phyloP scores from a whole-genome alignment of 2,797 vertebrate species.

The Rhynchonycteris naso region DNA sequence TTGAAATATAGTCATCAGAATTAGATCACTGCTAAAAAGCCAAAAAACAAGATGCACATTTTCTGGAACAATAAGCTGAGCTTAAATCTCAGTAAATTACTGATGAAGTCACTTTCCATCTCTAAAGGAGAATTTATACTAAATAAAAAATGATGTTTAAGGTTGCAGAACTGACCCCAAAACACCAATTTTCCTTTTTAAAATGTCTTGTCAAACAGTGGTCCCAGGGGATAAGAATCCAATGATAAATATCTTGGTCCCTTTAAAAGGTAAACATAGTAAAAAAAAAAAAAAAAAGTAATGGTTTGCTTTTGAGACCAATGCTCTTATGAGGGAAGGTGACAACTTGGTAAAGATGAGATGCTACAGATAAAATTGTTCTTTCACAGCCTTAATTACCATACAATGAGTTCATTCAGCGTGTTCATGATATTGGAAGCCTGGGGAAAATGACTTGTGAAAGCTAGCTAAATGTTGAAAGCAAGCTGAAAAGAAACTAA shows the following conservation, averaged over 20 bases:
- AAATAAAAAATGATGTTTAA: slow-evolving; percentile 1
- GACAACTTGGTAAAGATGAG: slow-evolving; percentile 30
- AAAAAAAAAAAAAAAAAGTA: background rate
- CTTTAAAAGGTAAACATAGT: background rate
- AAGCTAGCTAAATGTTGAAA: slow-evolving; percentile 65
- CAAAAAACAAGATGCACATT: slow-evolving; percentile 15
- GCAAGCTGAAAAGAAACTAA: slow-evolving; percentile 46
- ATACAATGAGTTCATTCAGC: background rate
- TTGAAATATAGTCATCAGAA: slow-evolving; percentile 30
- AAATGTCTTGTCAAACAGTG: slow-evolving; percentile 42
- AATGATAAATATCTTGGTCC: slow-evolving; percentile 16
- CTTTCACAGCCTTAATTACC: slow-evolving; percentile 23
- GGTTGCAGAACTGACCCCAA: slow-evolving; percentile 43
- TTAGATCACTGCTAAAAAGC: slow-evolving; percentile 31
- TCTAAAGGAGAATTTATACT: slow-evolving; percentile 54
- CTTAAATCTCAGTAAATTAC: slow-evolving; percentile 52
- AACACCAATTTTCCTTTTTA: slow-evolving; percentile 36
- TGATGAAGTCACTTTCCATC: slow-evolving; percentile 67
- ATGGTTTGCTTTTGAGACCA: background rate
- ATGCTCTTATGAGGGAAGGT: background rate
- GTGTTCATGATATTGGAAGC: slow-evolving; percentile 47
- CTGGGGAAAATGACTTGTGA: slow-evolving; percentile 39
- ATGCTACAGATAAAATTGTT: slow-evolving; percentile 39
- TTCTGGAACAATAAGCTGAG: slow-evolving; percentile 51
- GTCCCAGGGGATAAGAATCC: slow-evolving; percentile 43